These are phyloP conservation scores for Oxystoma pomonae DNA, from an alignment of 2,888 invertebrate genomes.

Conservation along the genomic window DNA sequence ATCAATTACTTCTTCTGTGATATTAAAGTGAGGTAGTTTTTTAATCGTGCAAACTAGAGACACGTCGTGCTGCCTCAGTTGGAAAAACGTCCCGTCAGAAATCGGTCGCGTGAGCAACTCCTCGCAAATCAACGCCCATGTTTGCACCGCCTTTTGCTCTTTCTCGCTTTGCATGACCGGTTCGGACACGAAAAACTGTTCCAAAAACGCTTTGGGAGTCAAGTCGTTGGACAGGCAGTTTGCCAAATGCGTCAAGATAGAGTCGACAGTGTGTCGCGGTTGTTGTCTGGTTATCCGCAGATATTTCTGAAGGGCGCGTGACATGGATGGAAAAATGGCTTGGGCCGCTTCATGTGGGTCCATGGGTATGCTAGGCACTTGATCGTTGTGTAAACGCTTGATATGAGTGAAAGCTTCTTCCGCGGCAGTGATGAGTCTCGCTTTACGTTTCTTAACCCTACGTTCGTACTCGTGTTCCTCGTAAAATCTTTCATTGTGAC, in stretches of 20 bases:
- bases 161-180: conserved; percentile 84
- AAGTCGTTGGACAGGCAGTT: conserved; percentile 91
- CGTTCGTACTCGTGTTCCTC: conserved; percentile 97
- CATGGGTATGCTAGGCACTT: conserved; percentile 78
- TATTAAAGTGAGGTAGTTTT: conserved; percentile 86
- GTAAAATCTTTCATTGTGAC: conserved; percentile 96
- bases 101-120: conserved; percentile 85
- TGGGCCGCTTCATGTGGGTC: conserved; percentile 96
- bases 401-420: conserved; percentile 99
- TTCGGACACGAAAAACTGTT: conserved; percentile 83
- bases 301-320: conserved; percentile 94
- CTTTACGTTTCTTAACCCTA: conserved; percentile 84
- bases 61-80: conserved; percentile 89
- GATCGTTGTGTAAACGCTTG: conserved; percentile 69
- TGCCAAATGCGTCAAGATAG: conserved; percentile 85
- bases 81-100: conserved; percentile 80
- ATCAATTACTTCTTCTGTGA: conserved; percentile 94
- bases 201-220: conserved; percentile 91
- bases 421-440: conserved; percentile 86
- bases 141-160: conserved; percentile 77
- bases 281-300: conserved; percentile 93
- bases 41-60: conserved; percentile 84
- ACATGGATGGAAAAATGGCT: conserved; percentile 96
- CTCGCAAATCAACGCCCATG: conserved; percentile 95
- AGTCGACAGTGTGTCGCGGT: conserved; percentile 91